A percentile compares a stretch with the other conserved stretches of the same genome.
Evolutionary conservation across 2,113 vertebrate species (phyloP).

Genomic region (Lasiurus cinereus): DNA sequence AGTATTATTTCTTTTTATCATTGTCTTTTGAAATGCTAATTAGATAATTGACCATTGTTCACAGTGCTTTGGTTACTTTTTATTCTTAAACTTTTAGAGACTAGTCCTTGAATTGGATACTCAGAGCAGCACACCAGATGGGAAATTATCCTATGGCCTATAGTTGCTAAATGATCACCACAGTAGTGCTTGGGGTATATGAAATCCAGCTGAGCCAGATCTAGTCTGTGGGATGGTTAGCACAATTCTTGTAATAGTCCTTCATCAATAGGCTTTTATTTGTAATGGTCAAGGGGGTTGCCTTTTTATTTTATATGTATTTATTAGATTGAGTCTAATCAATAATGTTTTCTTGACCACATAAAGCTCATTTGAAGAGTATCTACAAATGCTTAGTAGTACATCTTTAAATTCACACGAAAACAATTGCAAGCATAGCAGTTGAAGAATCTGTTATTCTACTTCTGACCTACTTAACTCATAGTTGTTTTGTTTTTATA

Average conservation of each 20-base stretch:
- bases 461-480: not conserved
- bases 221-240: slow-evolving; percentile 31
- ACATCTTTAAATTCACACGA: not conserved
- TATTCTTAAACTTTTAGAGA: slow-evolving; percentile 81
- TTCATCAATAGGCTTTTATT: slow-evolving; percentile 26
- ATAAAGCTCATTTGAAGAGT: slow-evolving; percentile 14
- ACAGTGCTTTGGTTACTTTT: slow-evolving; percentile 80
- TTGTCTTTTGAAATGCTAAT: slow-evolving; percentile 84
- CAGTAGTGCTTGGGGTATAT: not conserved
- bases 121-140: slow-evolving; percentile 74
- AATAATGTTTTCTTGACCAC: slow-evolving; percentile 13
- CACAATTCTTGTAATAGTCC: not conserved
- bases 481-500: not conserved
- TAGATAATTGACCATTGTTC: slow-evolving; percentile 84
- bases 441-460: not conserved
- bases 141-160: slow-evolving; percentile 72
- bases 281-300: not conserved
- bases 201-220: slow-evolving; percentile 51
- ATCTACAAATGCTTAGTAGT: not conserved
- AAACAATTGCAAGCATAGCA: not conserved
- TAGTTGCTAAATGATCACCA: slow-evolving; percentile 67
- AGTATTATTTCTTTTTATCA: slow-evolving; percentile 81
- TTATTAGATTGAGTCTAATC: slow-evolving; percentile 46
- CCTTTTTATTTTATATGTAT: slow-evolving; percentile 34
- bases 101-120: slow-evolving; percentile 72